These are phyloP conservation scores for Autographa gamma DNA, from an alignment of 2,888 invertebrate genomes.

Conservation along the genomic window DNA sequence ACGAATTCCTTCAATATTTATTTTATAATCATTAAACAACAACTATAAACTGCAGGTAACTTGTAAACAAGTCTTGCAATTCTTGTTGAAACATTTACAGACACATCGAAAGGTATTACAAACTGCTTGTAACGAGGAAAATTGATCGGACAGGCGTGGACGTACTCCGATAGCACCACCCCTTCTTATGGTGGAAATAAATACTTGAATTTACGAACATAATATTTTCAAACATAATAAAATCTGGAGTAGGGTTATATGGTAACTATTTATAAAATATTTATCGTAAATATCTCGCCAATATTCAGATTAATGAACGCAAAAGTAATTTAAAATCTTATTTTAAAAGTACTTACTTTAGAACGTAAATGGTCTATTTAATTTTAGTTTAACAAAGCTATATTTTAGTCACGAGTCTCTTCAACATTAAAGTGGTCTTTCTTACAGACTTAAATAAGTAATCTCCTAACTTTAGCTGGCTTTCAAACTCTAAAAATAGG, in stretches of 20 bases:
- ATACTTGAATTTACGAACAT: not conserved
- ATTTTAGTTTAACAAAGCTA: no score
- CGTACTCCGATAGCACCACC: slow-evolving; percentile 18
- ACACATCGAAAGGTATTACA: slow-evolving; percentile 28
- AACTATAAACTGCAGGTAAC: not conserved
- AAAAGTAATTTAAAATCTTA: not conserved
- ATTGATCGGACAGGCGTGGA: slow-evolving; percentile 33
- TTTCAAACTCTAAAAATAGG: slow-evolving; percentile 1
- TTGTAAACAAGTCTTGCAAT: not conserved
- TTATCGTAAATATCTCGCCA: no score
- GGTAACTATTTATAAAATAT: no score
- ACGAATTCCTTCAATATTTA: no score
- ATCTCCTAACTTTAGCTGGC: not conserved
- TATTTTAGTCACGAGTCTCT: not conserved
- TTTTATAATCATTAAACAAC: not conserved
- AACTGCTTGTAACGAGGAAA: slow-evolving; percentile 33
- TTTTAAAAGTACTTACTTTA: not conserved
- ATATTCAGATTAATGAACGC: not conserved
- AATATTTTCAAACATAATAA: no score
- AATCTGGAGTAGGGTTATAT: no score
- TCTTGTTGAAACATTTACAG: slow-evolving; percentile 23
- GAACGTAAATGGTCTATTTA: not conserved
- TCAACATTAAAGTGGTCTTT: not conserved
- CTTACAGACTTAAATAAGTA: not conserved
- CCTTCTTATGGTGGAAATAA: not conserved